These are phyloP conservation scores for Argentina silus DNA, from an alignment of 2,797 vertebrate genomes.

Conservation along the genomic window DNA sequence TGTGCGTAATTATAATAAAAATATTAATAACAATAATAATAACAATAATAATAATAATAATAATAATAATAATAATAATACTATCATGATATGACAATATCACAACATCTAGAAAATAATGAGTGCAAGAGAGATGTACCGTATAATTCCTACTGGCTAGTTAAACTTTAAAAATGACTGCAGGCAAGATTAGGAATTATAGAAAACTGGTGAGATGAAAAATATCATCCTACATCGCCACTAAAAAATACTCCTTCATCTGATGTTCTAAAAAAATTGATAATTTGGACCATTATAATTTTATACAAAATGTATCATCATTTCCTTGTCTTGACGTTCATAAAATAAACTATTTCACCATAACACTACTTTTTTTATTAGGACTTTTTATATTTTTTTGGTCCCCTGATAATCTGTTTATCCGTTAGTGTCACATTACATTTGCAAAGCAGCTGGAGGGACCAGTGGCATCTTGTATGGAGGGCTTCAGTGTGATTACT, in stretches of 20 bases:
- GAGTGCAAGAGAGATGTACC: slow-evolving; percentile 29
- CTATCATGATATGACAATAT: slow-evolving; percentile 58
- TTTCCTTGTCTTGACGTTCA: slow-evolving; percentile 59
- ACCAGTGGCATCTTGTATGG: slow-evolving; percentile 64
- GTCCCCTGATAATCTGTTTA: slow-evolving; percentile 78
- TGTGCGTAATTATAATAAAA: too few species aligned
- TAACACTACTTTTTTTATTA: slow-evolving; percentile 46
- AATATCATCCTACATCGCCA: slow-evolving; percentile 15
- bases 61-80: background rate
- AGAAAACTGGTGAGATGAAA: background rate
- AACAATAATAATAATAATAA: too few species aligned
- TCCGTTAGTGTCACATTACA: slow-evolving; percentile 76
- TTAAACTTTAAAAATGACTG: too few species aligned
- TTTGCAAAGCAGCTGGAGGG: slow-evolving; percentile 72
- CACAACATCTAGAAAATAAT: slow-evolving; percentile 64
- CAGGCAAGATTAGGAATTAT: background rate
- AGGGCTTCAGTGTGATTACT: slow-evolving; percentile 73
- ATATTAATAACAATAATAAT: background rate
- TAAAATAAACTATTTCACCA: slow-evolving; percentile 57
- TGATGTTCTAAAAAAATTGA: slow-evolving; percentile 46
- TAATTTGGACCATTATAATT: slow-evolving; percentile 58
- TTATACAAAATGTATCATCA: slow-evolving; percentile 56
- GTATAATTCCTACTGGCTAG: slow-evolving; percentile 35
- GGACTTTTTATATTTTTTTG: slow-evolving; percentile 32
- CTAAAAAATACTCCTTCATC: slow-evolving; percentile 58